phyloP scores from a whole-genome alignment of 2,797 vertebrate genomes.

The Dendrocincla tyrannina region DNA sequence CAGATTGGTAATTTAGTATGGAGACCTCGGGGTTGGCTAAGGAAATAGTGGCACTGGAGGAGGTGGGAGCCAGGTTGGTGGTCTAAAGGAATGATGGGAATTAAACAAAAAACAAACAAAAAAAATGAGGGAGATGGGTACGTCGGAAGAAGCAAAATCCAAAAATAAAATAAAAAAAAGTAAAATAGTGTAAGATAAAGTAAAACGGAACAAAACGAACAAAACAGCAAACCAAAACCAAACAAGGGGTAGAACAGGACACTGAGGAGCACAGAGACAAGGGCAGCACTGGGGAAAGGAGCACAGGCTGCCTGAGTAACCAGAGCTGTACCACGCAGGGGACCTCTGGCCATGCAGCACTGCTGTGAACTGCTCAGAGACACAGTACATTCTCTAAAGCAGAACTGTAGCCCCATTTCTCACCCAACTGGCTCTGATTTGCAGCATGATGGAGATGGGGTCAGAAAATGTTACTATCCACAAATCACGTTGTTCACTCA shows the following conservation, averaged over 20 bases:
- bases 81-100: conserved; percentile 90
- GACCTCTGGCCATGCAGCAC: fast-evolving
- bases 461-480: not conserved
- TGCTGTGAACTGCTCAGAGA: not conserved
- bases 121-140: conserved; percentile 78
- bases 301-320: not conserved
- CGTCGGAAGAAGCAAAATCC: conserved; percentile 52
- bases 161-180: conserved; percentile 47
- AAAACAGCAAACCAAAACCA: conserved; percentile 39
- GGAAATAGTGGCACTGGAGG: conserved; percentile 96
- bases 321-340: not conserved
- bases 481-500: not conserved
- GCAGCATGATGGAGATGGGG: not conserved
- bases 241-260: not conserved
- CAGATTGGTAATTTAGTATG: conserved; percentile 98
- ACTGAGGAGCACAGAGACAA: not conserved
- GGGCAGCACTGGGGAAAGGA: not conserved
- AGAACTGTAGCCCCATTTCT: not conserved
- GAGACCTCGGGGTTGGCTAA: conserved; percentile 96
- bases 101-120: conserved; percentile 84
- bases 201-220: not conserved
- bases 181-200: conserved; percentile 29
- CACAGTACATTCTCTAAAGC: not conserved
- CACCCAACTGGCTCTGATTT: not conserved
- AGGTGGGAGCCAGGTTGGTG: conserved; percentile 92